These are phyloP conservation scores for Loris lydekkerianus DNA, from an alignment of 2,797 vertebrate genomes.

Conservation along the genomic window DNA sequence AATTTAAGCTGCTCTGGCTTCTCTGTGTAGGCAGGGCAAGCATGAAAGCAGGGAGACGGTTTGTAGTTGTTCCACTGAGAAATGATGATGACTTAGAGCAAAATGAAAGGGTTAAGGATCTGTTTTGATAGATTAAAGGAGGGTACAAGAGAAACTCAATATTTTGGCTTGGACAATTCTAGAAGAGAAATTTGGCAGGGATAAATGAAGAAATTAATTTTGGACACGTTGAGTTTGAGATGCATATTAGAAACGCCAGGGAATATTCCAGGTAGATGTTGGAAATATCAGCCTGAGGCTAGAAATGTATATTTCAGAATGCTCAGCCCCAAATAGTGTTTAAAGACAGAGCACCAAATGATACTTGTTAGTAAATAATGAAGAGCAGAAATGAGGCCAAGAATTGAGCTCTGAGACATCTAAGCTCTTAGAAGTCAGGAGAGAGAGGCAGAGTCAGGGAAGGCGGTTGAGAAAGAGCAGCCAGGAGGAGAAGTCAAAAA, in stretches of 20 bases:
- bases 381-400: not conserved
- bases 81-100: not conserved
- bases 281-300: not conserved
- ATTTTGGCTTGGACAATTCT: not conserved
- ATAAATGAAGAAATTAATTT: slow-evolving; percentile 1
- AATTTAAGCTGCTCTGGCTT: not conserved
- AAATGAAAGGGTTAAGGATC: not conserved
- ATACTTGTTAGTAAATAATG: not conserved
- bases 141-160: not conserved
- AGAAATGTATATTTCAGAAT: not conserved
- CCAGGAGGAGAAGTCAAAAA: not conserved
- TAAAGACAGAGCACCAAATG: not conserved
- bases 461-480: not conserved
- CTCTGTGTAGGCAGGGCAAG: not conserved
- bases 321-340: not conserved
- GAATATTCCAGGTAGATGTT: not conserved
- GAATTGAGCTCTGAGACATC: not conserved
- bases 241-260: not conserved
- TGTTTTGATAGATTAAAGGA: not conserved
- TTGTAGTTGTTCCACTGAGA: not conserved
- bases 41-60: not conserved
- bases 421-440: not conserved
- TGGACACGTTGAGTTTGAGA: not conserved
- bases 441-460: not conserved
- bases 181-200: not conserved